Evolutionary conservation across 2,113 vertebrate genomes (phyloP).

Genomic region (Symphodus melops): DNA sequence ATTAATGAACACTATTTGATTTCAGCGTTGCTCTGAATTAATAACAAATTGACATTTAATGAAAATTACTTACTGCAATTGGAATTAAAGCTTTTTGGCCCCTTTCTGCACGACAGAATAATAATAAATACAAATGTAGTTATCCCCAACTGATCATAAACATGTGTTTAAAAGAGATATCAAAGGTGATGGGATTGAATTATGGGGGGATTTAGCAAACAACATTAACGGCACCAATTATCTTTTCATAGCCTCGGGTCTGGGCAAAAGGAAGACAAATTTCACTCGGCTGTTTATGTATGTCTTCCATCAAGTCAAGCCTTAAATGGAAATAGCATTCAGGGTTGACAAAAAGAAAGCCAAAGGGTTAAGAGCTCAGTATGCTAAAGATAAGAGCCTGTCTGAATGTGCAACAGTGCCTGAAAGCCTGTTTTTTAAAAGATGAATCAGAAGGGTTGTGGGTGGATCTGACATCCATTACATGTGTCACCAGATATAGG

Average conservation of each 20-base stretch:
- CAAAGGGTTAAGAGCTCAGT: constrained; percentile 2
- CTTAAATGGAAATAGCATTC: constrained; percentile 18
- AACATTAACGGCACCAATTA: constrained; percentile 65
- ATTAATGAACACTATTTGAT: constrained; percentile 89
- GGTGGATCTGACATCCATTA: not conserved
- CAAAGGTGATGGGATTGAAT: constrained; percentile 71
- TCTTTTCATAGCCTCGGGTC: constrained; percentile 55
- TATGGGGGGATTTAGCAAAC: constrained; percentile 64
- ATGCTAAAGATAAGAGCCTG: not conserved
- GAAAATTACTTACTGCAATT: constrained; percentile 86
- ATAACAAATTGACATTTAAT: constrained; percentile 90
- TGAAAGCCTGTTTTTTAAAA: not conserved
- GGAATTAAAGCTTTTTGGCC: constrained; percentile 81
- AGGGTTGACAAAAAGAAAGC: not conserved
- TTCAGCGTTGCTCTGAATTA: constrained; percentile 87
- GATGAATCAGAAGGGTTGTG: not conserved
- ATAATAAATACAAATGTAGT: constrained; percentile 76
- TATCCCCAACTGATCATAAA: constrained; percentile 75
- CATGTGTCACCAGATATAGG: not conserved
- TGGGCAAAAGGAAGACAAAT: constrained; percentile 32
- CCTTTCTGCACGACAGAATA: constrained; percentile 65
- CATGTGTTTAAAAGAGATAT: constrained; percentile 70
- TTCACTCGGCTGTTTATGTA: constrained; percentile 43
- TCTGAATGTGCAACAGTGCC: not conserved
- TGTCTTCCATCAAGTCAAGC: constrained; percentile 30